phyloP scores from a whole-genome alignment of 2,888 invertebrate genomes.

The Caenorhabditis drosophilae region DNA sequence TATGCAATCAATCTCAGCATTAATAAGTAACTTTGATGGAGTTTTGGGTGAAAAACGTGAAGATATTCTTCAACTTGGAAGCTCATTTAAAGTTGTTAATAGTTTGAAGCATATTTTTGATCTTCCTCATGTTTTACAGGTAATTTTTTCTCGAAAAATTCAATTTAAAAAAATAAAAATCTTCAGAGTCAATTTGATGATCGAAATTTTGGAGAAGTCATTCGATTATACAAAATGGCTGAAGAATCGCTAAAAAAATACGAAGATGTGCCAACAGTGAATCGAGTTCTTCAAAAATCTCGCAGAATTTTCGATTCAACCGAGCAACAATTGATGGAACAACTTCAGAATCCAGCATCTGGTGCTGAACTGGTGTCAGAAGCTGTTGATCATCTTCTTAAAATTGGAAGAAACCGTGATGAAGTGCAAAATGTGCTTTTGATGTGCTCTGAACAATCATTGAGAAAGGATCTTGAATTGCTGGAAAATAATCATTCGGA shows the following conservation, averaged over 20 bases:
- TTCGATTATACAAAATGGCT: constrained; percentile 46
- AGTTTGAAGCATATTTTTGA: constrained; percentile 64
- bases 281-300: constrained; percentile 30
- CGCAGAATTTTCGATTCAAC: constrained; percentile 32
- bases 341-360: constrained; percentile 29
- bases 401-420: constrained; percentile 28
- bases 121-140: constrained; percentile 62
- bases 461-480: constrained; percentile 32
- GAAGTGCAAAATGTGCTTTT: constrained; percentile 39
- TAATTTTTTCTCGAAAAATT: constrained; percentile 8
- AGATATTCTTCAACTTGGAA: constrained; percentile 58
- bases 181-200: constrained; percentile 49
- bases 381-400: constrained; percentile 39
- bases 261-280: constrained; percentile 45
- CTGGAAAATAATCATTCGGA: constrained; percentile 40
- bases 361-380: constrained; percentile 36
- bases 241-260: constrained; percentile 41
- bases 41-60: constrained; percentile 51
- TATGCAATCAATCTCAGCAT: constrained; percentile 60
- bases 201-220: constrained; percentile 44
- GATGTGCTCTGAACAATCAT: constrained; percentile 24
- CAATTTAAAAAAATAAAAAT: neutral
- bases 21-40: constrained; percentile 52
- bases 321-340: constrained; percentile 33
- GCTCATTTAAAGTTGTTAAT: constrained; percentile 62